Base-by-base conservation (phyloP, 2,797 vertebrate species). In the Tokudaia muenninki region DNA sequence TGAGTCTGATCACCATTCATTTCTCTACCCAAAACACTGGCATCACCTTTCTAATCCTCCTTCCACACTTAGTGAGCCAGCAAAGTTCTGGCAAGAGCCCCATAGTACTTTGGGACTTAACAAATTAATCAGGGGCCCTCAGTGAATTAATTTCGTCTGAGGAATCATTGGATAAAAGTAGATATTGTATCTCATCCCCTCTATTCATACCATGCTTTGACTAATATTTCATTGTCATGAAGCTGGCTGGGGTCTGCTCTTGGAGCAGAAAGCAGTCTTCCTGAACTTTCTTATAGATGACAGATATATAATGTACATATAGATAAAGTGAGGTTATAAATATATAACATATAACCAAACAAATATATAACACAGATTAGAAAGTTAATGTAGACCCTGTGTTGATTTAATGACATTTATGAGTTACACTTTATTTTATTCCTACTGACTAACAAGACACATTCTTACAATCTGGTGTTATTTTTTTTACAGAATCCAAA, bases 1-100 rank as follows among this genome's bases (percentile, higher is more conserved):
- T 80, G 74, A 65, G 82, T 31, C 87, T 92, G 92, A 63, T 78
- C 94, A 92, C n/a, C 70, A 82, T 95, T 90, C 97, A 95, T 96
- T 97, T 95, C 90, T 94, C 84, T 52, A 97, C 0, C 63, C 84
- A 92, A 92, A 74, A 70, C 63, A 52, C 55, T 16, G 3, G 3
- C 2, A 24, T 37, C 84, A 4, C 61, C 80, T 86, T 59, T 91
- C 82, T 78, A 14, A n/a, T 57, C 14, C 14, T 31, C 24, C 34
- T 84, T 50, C 31, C 6, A 41, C 16, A 21, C 2, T 74, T 93
- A 70, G 29, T 12, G 81, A 92, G n/a, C 0, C n/a, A 19, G 34
- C 0, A 1, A 9, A 55, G 14, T 89, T 89, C 83, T 57, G 63
- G 14, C 10, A 82, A 80, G 11, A 34, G 57, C 74, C 95, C 0